Percentiles rank a stretch among this genome's conserved stretches.
phyloP scores from a whole-genome alignment of 2,113 vertebrate genomes.

The Ondatra zibethicus region DNA sequence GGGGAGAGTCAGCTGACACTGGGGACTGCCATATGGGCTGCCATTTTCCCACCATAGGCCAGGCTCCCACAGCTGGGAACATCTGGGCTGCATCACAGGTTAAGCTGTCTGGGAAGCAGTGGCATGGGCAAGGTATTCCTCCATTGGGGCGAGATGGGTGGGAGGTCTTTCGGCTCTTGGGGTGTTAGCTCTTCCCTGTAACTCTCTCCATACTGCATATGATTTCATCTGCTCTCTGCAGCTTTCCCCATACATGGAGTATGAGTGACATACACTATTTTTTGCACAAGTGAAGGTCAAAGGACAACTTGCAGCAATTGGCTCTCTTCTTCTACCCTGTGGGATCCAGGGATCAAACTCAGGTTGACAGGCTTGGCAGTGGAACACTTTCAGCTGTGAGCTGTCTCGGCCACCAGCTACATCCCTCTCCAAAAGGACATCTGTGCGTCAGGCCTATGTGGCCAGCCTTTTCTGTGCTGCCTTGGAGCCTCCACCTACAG shows the following conservation, averaged over 20 bases:
- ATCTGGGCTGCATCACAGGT: neutral
- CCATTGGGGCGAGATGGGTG: neutral
- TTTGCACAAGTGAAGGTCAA: too few relatives aligned
- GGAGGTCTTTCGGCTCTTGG: neutral
- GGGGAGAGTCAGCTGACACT: neutral
- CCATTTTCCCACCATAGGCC: neutral
- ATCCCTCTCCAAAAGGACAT: neutral
- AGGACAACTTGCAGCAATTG: neutral
- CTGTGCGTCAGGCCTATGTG: neutral
- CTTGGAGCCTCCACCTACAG: accelerated
- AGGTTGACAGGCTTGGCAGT: neutral
- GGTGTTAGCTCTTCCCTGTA: neutral
- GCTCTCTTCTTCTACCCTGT: neutral
- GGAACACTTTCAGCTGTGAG: neutral
- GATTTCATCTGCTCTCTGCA: neutral
- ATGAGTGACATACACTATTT: too few relatives aligned
- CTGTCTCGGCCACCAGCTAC: neutral
- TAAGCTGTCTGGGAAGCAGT: neutral
- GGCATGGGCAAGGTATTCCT: neutral
- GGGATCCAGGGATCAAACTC: neutral
- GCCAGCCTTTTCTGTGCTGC: neutral
- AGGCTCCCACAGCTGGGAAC: neutral
- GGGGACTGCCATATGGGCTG: neutral
- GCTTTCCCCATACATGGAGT: too few relatives aligned
- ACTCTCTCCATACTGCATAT: neutral